Percentiles rank a stretch among this genome's conserved stretches.
These are phyloP conservation scores for Helostoma temminkii DNA, from an alignment of 2,797 vertebrate genomes.

Conservation along the genomic window DNA sequence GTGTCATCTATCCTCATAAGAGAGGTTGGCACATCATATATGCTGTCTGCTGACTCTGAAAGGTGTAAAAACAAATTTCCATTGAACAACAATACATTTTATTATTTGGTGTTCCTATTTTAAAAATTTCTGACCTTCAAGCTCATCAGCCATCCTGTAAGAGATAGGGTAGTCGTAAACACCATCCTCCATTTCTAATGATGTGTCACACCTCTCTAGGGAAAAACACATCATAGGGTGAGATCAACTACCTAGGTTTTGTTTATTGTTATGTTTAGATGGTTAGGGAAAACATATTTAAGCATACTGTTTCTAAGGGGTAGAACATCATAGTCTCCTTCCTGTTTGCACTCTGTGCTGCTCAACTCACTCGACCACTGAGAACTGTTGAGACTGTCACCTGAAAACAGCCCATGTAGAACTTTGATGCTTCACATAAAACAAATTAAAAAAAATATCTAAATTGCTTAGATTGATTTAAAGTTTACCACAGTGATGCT, in stretches of 20 bases:
- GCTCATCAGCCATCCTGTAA: constrained; percentile 30
- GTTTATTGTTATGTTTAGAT: background rate
- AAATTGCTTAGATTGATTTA: background rate
- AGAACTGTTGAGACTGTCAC: background rate
- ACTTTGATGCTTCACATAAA: background rate
- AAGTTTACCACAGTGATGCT: constrained; percentile 18
- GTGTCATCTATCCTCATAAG: constrained; percentile 56
- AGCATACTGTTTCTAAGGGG: constrained; percentile 63
- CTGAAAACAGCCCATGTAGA: constrained; percentile 45
- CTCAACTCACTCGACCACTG: background rate
- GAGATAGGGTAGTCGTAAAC: constrained; percentile 76
- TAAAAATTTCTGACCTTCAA: constrained; percentile 56
- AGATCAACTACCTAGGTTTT: background rate
- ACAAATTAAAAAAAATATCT: background rate
- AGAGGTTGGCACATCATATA: constrained; percentile 80
- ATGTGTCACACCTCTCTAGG: constrained; percentile 28
- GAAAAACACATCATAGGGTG: background rate
- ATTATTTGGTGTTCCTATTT: background rate
- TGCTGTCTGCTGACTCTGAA: constrained; percentile 63
- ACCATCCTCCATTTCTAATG: constrained; percentile 26
- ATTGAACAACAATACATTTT: background rate
- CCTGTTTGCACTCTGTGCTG: constrained; percentile 16
- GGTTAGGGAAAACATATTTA: background rate
- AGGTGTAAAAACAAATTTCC: background rate
- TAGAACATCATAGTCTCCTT: constrained; percentile 72